A percentile compares a stretch with the other conserved stretches of the same genome.
Evolutionary conservation across 2,888 invertebrate genomes (phyloP).

Genomic region (Cynaeus angustus): DNA sequence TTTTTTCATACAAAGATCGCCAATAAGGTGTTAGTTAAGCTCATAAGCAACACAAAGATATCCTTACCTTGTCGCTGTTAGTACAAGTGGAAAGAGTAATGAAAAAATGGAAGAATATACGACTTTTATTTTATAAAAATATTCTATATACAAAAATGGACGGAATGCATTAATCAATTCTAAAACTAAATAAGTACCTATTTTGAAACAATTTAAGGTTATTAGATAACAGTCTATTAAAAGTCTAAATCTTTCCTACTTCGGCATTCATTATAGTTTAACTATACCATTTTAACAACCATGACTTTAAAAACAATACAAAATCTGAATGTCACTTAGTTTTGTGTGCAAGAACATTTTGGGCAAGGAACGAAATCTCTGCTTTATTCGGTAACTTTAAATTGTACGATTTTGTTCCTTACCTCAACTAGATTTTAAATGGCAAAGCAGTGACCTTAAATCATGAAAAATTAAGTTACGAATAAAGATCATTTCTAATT

Average conservation of each 20-base stretch:
- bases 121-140: constrained; percentile 28
- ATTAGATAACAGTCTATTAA: constrained; percentile 37
- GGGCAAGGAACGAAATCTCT: constrained; percentile 6
- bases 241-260: constrained; percentile 9
- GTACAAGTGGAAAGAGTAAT: no score
- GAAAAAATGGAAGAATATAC: no score
- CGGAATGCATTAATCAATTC: constrained; percentile 35
- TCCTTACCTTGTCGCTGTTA: constrained; percentile 5
- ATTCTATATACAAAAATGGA: constrained; percentile 33
- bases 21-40: constrained; percentile 20
- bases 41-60: not conserved
- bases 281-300: no score
- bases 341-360: constrained; percentile 14
- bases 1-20: no score
- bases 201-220: constrained; percentile 16
- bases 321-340: no score
- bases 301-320: not conserved
- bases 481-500: no score
- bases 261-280: no score
- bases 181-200: constrained; percentile 41
- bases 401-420: constrained; percentile 14
- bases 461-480: no score
- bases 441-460: constrained; percentile 15
- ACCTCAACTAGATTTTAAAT: constrained; percentile 11
- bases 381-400: constrained; percentile 1